Percentiles rank a stretch among this genome's conserved stretches.
Evolutionary conservation across 2,797 vertebrate species (phyloP).

Genomic region (Cynopterus sphinx): DNA sequence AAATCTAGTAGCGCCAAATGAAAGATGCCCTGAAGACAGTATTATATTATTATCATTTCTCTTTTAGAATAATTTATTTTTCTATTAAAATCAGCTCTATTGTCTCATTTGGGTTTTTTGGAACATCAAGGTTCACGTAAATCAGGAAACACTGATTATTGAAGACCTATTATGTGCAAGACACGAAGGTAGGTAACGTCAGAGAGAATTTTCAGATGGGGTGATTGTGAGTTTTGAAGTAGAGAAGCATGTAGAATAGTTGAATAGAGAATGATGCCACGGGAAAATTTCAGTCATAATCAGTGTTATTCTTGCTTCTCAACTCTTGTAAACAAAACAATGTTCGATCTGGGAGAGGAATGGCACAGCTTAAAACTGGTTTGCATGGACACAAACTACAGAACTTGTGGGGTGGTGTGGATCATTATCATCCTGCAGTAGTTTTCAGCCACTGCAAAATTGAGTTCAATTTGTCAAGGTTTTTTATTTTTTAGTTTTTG

Average conservation of each 20-base stretch:
- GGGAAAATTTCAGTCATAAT: not conserved
- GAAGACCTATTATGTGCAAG: not conserved
- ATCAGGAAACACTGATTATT: not conserved
- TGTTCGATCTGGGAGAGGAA: not conserved
- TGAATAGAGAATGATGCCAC: not conserved
- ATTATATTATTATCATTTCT: not conserved
- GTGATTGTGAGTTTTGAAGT: not conserved
- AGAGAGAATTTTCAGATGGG: not conserved
- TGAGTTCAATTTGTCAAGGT: not conserved
- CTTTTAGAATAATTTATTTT: constrained; percentile 14
- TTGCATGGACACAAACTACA: not conserved
- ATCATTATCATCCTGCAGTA: not conserved
- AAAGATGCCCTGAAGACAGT: not conserved
- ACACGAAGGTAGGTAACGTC: not conserved
- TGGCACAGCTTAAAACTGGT: not conserved
- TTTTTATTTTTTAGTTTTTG: too few relatives aligned
- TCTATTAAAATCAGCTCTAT: not conserved
- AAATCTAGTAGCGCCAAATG: not conserved
- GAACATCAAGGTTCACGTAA: not conserved
- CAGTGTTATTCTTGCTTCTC: not conserved
- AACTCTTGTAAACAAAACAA: not conserved
- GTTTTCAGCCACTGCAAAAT: not conserved
- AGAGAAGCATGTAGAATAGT: not conserved
- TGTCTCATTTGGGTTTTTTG: not conserved
- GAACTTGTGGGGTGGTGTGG: fast-evolving